Conservation (phyloP, 2,888 invertebrate genomes). For the Trichopoda pennipes region DNA sequence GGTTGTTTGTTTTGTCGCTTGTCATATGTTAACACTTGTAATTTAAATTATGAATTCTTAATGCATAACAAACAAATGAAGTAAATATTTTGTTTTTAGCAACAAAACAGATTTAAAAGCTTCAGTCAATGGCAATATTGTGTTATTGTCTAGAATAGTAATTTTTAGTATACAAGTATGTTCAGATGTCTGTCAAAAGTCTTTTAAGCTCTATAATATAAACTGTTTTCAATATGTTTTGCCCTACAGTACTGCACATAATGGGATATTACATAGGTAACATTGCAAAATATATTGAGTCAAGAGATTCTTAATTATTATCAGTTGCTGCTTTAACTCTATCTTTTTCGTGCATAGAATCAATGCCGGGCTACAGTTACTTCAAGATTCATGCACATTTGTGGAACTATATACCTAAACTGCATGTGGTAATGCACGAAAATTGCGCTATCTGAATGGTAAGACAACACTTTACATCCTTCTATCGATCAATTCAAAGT, state of each 20-base stretch:
- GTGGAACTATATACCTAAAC: no score
- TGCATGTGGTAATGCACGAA: no score
- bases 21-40: constrained; percentile 44
- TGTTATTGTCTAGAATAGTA: constrained; percentile 14
- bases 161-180: constrained; percentile 27
- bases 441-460: no score
- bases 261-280: neutral
- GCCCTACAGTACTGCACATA: neutral
- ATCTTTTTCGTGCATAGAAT: no score
- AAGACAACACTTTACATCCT: no score
- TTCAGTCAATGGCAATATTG: constrained; percentile 27
- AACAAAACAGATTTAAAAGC: constrained; percentile 35
- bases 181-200: constrained; percentile 61
- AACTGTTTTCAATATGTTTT: constrained; percentile 11
- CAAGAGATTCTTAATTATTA: no score
- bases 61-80: constrained; percentile 3
- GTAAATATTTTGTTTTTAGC: constrained; percentile 4
- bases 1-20: constrained; percentile 39
- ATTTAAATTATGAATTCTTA: constrained; percentile 26
- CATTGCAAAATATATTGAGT: neutral
- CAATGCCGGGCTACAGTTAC: no score
- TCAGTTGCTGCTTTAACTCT: no score
- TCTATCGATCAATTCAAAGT: no score
- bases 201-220: constrained; percentile 47
- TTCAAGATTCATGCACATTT: no score